Evolutionary conservation across 92 coral and sea anemone species (phyloP), one percentile per base, ranked within the genome.

Genomic region (Zoanthus sansibaricus): DNA sequence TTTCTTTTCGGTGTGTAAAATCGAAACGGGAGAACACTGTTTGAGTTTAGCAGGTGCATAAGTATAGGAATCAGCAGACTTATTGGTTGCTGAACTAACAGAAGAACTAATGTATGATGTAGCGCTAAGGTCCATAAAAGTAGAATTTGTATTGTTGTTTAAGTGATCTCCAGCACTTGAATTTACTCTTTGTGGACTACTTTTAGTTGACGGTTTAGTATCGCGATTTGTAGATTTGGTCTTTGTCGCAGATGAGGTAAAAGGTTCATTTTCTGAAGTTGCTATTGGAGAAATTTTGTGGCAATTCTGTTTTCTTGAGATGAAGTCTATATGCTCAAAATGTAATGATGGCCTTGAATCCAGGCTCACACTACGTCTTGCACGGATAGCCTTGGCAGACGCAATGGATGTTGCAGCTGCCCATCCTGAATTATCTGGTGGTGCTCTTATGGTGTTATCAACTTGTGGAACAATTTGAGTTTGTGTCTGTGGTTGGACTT

Each of bases 301-400:
- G 18, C 52, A 6, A 21, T 30, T 76, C 47, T 76, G 67, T 12
- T 25, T 52, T 76, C 68, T 66, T 76, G 75, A 1, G 30, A 9
- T 20, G 18, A 64, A 45, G 86, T 64, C 73, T 42, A 49, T 25
- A 20, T 33, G 86, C 0, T 74, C 82, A 42, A 64, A 32, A 16
- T 56, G 82, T 9, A 56, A 54, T 47, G 82, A 51, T 32, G 93
- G 91, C 52, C 84, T 77, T 16, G 96, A 95, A 88, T 95, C 98
- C 31, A 95, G 89, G 62, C 97, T 96, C 44, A 90, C 82, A 91
- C 98, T 93, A 44, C 98, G 76, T 66, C 90, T 91, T 56, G 82
- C 11, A 20, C 92, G 93, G 12, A 87, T 10, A 51, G 71, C 86
- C 44, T 75, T 79, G 4, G 86, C 59, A 20, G 86, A 37, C 8